Evolutionary conservation across 1,140 invertebrate genomes (phyloP).

Genomic region (Pseudomyrmex flavicornis): DNA sequence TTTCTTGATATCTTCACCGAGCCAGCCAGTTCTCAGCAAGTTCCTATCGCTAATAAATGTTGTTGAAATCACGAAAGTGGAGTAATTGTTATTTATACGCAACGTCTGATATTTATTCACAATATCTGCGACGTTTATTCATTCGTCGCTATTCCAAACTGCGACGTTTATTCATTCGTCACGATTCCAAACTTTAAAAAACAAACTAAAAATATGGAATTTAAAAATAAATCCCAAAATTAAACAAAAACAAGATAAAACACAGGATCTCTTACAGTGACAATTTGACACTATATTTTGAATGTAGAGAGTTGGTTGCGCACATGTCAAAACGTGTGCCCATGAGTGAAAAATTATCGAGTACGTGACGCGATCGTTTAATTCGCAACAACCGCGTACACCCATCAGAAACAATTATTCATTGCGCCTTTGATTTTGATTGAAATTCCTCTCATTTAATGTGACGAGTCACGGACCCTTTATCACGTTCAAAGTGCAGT

Average conservation of each 20-base stretch:
- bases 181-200: background rate
- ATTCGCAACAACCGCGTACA: conserved; percentile 12
- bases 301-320: background rate
- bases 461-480: conserved; percentile 26
- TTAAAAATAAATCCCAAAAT: background rate
- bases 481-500: conserved; percentile 28
- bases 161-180: too few relatives aligned
- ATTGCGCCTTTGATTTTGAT: conserved; percentile 33
- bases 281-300: background rate
- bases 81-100: background rate
- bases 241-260: too few relatives aligned
- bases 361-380: background rate
- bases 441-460: conserved; percentile 43
- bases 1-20: conserved; percentile 9
- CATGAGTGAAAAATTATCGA: background rate
- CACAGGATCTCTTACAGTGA: too few relatives aligned
- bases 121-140: conserved; percentile 8
- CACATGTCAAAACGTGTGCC: background rate
- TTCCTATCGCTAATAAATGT: conserved; percentile 49
- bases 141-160: background rate
- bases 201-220: background rate
- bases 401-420: conserved; percentile 38
- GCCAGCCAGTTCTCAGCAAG: conserved; percentile 3
- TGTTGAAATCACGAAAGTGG: conserved; percentile 20
- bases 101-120: background rate